Conservation (phyloP, 2,797 vertebrate species). For the Babyrousa celebensis region DNA sequence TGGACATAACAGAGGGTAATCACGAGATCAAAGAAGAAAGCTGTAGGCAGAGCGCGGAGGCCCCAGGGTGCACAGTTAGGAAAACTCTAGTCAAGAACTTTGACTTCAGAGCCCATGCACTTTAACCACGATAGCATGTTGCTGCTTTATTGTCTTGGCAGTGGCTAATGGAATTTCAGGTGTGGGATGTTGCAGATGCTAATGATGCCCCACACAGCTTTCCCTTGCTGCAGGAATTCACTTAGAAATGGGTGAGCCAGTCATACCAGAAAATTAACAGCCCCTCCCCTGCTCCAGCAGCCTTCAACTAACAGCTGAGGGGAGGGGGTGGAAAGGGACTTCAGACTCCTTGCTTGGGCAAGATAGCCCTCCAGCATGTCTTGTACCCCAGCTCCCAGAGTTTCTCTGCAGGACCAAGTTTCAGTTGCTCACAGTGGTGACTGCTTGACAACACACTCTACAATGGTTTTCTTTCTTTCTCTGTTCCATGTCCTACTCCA, state of each 20-base stretch:
- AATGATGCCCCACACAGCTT: background rate
- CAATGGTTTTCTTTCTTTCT: background rate
- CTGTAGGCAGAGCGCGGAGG: background rate
- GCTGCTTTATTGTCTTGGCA: slow-evolving; percentile 27
- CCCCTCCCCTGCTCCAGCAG: background rate
- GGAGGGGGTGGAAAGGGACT: background rate
- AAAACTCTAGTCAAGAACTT: slow-evolving; percentile 13
- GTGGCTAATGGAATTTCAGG: background rate
- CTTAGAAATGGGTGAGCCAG: too few species aligned
- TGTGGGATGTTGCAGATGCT: background rate
- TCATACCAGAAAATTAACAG: background rate
- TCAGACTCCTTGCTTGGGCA: background rate
- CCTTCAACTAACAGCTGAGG: background rate
- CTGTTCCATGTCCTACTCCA: background rate
- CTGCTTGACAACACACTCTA: background rate
- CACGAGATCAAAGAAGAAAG: background rate
- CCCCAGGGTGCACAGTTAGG: background rate
- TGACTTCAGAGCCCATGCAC: background rate
- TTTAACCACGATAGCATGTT: background rate
- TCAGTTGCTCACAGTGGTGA: background rate
- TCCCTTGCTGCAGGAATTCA: background rate
- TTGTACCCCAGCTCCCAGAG: background rate
- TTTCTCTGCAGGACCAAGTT: background rate
- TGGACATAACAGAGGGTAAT: background rate
- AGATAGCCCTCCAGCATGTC: background rate